Evolutionary conservation across 2,113 vertebrate species (phyloP).

Genomic region (Cyphomyrus discorhynchus): DNA sequence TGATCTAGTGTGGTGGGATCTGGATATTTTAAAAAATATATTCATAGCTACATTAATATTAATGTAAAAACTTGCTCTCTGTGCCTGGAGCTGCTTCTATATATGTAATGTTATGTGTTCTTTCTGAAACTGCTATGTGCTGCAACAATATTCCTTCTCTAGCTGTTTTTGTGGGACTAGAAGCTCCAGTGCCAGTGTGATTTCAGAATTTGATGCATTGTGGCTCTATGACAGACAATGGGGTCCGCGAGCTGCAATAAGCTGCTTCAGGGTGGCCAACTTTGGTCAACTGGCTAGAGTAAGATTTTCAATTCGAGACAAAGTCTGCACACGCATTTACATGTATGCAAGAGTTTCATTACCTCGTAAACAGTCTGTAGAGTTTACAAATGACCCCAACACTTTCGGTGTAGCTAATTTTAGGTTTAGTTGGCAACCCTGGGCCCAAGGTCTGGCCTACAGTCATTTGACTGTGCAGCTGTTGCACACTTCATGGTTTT

Average conservation of each 20-base stretch:
- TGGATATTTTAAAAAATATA: neutral
- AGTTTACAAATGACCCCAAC: neutral
- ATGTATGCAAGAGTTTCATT: neutral
- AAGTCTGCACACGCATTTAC: neutral
- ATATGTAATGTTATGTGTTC: neutral
- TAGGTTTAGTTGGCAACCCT: neutral
- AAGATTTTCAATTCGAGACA: neutral
- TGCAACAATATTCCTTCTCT: neutral
- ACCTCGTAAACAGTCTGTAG: neutral
- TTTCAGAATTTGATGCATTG: neutral
- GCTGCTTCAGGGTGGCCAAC: neutral
- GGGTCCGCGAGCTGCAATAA: neutral
- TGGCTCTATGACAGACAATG: neutral
- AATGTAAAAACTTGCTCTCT: neutral
- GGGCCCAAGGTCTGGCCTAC: neutral
- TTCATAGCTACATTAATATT: conserved; percentile 3
- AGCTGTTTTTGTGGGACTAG: neutral
- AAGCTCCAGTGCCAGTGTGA: neutral
- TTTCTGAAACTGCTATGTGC: neutral
- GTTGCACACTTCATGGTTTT: neutral
- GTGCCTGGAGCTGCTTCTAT: neutral
- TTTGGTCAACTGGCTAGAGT: neutral
- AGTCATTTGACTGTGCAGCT: neutral
- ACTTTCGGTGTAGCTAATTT: neutral
- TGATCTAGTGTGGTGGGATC: neutral